Evolutionary conservation across 2,888 invertebrate genomes (phyloP), one percentile per base, ranked within the genome.

Genomic region (Ornithoptera alexandrae): DNA sequence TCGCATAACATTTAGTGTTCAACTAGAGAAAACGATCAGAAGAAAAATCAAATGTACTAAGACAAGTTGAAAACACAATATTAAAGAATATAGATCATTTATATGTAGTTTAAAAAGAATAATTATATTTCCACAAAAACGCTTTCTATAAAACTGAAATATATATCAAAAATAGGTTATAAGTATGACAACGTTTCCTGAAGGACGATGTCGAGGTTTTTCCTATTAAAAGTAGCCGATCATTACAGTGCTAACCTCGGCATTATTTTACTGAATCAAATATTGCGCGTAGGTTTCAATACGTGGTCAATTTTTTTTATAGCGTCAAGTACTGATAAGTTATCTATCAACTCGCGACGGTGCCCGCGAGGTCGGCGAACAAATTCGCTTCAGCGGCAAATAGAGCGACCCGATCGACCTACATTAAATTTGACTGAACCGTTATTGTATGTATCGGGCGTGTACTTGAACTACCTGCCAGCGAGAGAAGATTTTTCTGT

Each of bases 331-430:
- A 68, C 71, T 77, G 91, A 92, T 91, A 90, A 91, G 89, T 88
- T 87, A 91, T 87, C 86, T 87, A 91, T 87, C 86, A n/a, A 84
- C 81, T 81, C 79, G 82, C 81, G 83, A 79, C 80, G 84, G 82
- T 84, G 81, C 76, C 80, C 79, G 78, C 90, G 90, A 91, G 92
- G 92, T 89, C 91, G 86, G 84, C 86, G 84, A 85, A 88, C 89
- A 88, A 79, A 89, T 90, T 90, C 85, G 88, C 90, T 84, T 88
- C 85, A 82, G 87, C 84, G 81, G 85, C 86, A 90, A 90, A 89
- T 89, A 84, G 90, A 90, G 88, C 91, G 85, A 84, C 82, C 87
- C 87, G 87, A 88, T 81, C 89, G 89, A 91, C 90, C 90, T 89
- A 91, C 86, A 87, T 89, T 85, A 80, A 78, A 83, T 81, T 83